Conservation (phyloP, 2,888 invertebrate species). For the Parelbella ahira region DNA sequence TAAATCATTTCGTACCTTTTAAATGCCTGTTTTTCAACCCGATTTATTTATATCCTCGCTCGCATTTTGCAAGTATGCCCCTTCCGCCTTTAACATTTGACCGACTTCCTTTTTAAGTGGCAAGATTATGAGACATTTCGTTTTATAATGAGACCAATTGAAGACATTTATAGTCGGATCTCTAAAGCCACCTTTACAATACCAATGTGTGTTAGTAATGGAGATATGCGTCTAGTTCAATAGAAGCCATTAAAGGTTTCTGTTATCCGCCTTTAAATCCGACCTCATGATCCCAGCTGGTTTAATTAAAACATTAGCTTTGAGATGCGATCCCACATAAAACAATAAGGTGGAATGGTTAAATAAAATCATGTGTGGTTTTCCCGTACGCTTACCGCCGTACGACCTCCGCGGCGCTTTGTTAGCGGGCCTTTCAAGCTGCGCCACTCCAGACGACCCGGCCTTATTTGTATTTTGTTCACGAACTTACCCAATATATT, state of each 20-base stretch:
- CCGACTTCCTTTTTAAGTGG: constrained; percentile 58
- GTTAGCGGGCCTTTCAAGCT: constrained; percentile 58
- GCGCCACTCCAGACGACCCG: constrained; percentile 54
- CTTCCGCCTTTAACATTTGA: constrained; percentile 64
- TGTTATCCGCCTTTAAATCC: neutral
- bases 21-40: constrained; percentile 38
- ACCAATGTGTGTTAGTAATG: no score
- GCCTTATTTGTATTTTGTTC: constrained; percentile 71
- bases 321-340: constrained; percentile 18
- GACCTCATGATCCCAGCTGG: no score
- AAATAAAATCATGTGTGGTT: constrained; percentile 43
- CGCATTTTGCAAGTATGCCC: constrained; percentile 6
- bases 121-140: constrained; percentile 43
- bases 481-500: constrained; percentile 74
- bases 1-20: constrained; percentile 43
- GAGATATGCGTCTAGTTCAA: no score
- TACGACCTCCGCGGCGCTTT: constrained; percentile 50
- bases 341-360: constrained; percentile 29
- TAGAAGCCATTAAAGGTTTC: constrained; percentile 16
- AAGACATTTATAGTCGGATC: constrained; percentile 33
- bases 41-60: constrained; percentile 29
- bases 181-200: constrained; percentile 19
- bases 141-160: constrained; percentile 43
- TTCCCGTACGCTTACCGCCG: constrained; percentile 48
- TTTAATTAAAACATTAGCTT: constrained; percentile 30